phyloP scores from a whole-genome alignment of 2,888 invertebrate genomes.

The Auanema sp. region DNA sequence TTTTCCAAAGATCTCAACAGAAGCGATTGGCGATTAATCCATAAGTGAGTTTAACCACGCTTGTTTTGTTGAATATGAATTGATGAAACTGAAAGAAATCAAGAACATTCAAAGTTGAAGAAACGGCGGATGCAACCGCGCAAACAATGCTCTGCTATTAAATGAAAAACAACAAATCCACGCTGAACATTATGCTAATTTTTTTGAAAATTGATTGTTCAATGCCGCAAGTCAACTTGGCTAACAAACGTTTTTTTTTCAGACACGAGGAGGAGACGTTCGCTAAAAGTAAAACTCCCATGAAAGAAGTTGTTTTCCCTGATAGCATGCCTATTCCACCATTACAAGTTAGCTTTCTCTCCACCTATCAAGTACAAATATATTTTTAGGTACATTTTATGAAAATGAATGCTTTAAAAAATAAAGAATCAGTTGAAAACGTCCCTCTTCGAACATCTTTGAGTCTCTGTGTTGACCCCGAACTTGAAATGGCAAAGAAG shows the following conservation, averaged over 20 bases:
- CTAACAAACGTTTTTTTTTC: constrained; percentile 6
- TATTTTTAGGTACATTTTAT: constrained; percentile 9
- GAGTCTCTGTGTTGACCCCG: constrained; percentile 53
- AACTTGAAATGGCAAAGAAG: constrained; percentile 48
- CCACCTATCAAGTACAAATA: neutral
- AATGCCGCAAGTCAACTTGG: neutral
- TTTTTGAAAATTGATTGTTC: neutral
- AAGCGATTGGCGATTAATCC: constrained; percentile 61
- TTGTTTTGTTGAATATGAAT: too few relatives aligned
- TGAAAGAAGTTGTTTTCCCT: constrained; percentile 46
- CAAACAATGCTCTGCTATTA: neutral
- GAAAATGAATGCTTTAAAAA: constrained; percentile 12
- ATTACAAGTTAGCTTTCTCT: constrained; percentile 37
- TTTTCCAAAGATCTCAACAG: constrained; percentile 58
- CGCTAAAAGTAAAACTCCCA: constrained; percentile 28
- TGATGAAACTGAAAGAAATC: too few relatives aligned
- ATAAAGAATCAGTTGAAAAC: constrained; percentile 6
- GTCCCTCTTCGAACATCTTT: constrained; percentile 47
- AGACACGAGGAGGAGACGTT: constrained; percentile 52
- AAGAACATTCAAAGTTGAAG: too few relatives aligned
- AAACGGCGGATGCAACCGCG: too few relatives aligned
- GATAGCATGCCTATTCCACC: constrained; percentile 59
- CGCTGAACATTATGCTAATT: neutral
- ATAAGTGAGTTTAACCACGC: constrained; percentile 32
- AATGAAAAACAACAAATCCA: neutral